phyloP scores from a whole-genome alignment of 2,888 invertebrate genomes.

The Alitta virens region DNA sequence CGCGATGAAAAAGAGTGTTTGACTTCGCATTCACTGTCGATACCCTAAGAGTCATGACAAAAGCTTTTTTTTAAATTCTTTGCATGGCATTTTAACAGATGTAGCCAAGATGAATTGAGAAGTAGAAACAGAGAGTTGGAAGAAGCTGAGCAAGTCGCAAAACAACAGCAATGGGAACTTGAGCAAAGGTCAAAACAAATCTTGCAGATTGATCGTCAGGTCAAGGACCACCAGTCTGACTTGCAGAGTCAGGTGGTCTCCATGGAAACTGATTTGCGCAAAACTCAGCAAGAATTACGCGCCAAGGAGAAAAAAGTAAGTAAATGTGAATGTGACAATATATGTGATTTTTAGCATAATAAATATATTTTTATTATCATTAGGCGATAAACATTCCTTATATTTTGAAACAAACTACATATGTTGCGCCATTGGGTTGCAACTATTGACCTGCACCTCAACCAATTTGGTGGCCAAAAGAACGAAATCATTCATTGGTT shows the following conservation, averaged over 20 bases:
- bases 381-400: no score
- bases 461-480: no score
- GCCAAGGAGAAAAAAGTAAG: neutral
- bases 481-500: no score
- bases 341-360: no score
- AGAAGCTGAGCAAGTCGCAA: constrained; percentile 33
- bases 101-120: constrained; percentile 40
- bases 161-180: constrained; percentile 39
- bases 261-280: neutral
- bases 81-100: constrained; percentile 29
- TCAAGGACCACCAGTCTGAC: neutral
- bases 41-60: no score
- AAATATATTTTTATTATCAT: no score
- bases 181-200: constrained; percentile 39
- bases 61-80: neutral
- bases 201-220: neutral
- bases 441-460: no score
- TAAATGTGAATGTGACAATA: no score
- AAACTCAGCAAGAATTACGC: neutral
- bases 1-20: no score
- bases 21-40: no score
- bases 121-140: constrained; percentile 32
- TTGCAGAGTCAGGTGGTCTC: neutral
- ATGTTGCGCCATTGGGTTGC: no score
- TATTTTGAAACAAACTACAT: no score